Percentiles rank a stretch among this genome's conserved stretches.
Evolutionary conservation across 2,888 invertebrate species (phyloP).

Genomic region (Drosophila prostipennis): DNA sequence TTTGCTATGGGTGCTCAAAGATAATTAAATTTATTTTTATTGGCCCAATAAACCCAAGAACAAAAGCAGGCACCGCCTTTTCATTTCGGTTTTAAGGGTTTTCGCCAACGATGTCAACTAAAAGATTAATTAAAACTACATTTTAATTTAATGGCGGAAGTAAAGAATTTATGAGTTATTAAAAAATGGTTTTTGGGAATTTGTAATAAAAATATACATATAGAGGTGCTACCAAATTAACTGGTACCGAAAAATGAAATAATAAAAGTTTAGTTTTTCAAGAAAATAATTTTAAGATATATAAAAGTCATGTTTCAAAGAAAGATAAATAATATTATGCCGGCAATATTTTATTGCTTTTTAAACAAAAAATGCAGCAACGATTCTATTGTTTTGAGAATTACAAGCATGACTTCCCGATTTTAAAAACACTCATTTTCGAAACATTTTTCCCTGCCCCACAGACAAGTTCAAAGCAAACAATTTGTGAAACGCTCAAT

Average conservation of each 20-base stretch:
- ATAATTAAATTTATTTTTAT: constrained; percentile 55
- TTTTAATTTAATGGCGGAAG: constrained; percentile 4
- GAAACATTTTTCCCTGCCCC: too few species aligned
- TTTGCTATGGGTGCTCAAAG: constrained; percentile 46
- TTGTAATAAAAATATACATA: neutral
- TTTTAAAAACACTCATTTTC: neutral
- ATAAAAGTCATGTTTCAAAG: too few species aligned
- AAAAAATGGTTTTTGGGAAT: neutral
- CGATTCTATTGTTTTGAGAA: neutral
- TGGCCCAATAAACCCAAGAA: constrained; percentile 33
- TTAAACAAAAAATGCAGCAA: neutral
- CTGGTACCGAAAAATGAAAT: neutral
- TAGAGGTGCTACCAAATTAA: neutral
- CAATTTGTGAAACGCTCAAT: neutral
- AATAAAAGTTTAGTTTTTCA: too few species aligned
- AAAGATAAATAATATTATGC: neutral
- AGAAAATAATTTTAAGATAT: too few species aligned
- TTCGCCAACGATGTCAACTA: constrained; percentile 5
- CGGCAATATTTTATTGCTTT: neutral
- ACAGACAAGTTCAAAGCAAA: constrained; percentile 4
- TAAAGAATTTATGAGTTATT: neutral
- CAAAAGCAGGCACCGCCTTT: constrained; percentile 9
- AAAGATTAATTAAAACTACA: constrained; percentile 5
- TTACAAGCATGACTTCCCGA: neutral
- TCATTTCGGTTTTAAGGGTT: neutral